Conservation (phyloP, 2,113 vertebrate genomes). For the Dipodomys ordii region DNA sequence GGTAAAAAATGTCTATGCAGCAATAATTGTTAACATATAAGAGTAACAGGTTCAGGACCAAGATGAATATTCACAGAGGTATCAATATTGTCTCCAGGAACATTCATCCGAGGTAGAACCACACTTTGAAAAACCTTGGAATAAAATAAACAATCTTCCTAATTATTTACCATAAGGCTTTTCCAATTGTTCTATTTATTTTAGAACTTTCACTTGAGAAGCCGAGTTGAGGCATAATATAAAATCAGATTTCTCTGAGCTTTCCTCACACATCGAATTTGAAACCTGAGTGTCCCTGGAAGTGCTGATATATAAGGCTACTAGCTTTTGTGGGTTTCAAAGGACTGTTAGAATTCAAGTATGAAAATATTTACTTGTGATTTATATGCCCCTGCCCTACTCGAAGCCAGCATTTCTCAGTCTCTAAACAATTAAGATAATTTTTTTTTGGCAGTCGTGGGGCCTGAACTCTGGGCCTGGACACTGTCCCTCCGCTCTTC, state of each 20-base stretch:
- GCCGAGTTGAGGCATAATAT: not conserved
- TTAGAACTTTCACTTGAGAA: not conserved
- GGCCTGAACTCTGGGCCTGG: no score
- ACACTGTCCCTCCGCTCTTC: no score
- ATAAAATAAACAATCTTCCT: not conserved
- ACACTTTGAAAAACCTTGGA: not conserved
- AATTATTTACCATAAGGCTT: not conserved
- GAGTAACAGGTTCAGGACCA: not conserved
- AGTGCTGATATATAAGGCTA: not conserved
- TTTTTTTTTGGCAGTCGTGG: not conserved
- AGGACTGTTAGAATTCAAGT: not conserved
- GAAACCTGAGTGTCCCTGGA: constrained; percentile 31
- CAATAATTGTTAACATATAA: not conserved
- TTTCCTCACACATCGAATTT: not conserved
- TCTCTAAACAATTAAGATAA: not conserved
- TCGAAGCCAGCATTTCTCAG: not conserved
- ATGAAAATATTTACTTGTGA: not conserved
- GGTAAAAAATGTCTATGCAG: not conserved
- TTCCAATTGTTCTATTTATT: not conserved
- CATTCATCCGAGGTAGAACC: not conserved
- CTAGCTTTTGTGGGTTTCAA: not conserved
- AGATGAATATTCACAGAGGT: not conserved
- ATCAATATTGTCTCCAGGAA: not conserved
- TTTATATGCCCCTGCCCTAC: not conserved
- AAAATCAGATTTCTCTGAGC: constrained; percentile 14